Evolutionary conservation across 2,888 invertebrate genomes (phyloP), one percentile per base, ranked within the genome.

Genomic region (Sesia bembeciformis): DNA sequence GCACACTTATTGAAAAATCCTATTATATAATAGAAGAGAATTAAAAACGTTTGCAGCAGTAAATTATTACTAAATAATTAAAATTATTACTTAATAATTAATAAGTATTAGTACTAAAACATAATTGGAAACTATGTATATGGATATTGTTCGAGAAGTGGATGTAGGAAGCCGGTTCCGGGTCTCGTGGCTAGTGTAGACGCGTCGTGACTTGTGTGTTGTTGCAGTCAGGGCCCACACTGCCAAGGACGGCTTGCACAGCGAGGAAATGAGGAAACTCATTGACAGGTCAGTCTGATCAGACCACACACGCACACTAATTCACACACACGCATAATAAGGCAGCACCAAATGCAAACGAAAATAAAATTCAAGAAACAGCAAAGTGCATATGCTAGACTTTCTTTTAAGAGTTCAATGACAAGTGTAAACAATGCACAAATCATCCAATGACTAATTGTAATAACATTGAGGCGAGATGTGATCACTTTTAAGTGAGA

Each of bases 221-320:
- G 86, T 90, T 90, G 84, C 92, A 90, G 92, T 92, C 83, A 91
- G 92, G 88, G 92, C 92, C 82, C 92, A 92, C 82, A 91, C 90
- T 83, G 90, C 91, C 92, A 96, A 96, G 95, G 96, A 96, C 93
- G 95, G 95, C 92, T 94, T 96, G 94, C 94, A 95, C 91, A 95
- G 94, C 91, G 97, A 97, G 93, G 97, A 97, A 93, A 96, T 97
- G 95, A 94, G 97, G 92, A 97, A 96, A 94, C 95, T 97, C 91
- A 95, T 97, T 92, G 97, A 97, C 94, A 97, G 96, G 97, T 97
- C 93, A 95, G 93, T 94, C 83, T 68, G 58, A 56, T 62, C 65
- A 76, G 78, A 66, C 74, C 72, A 70, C 60, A 58, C 52, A 54
- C 59, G 58, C 58, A 59, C 52, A 5, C 7, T 7, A 42, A 42